Conservation (phyloP, 37 sponge, comb jelly and placozoan genomes). For the Chondrilla cf. caribensis region DNA sequence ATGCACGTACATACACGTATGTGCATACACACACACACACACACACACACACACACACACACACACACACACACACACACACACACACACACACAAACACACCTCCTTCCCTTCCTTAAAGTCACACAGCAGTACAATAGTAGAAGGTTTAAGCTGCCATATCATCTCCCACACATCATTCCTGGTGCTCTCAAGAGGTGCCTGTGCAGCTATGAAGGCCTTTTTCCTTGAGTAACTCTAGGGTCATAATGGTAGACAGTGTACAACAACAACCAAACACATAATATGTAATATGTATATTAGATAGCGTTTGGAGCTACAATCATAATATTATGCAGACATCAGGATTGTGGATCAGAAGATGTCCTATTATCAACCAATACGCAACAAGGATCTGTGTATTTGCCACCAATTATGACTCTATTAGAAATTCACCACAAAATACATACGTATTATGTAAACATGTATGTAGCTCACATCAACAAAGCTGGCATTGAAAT, state of each 20-base stretch:
- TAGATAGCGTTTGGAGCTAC: too few species aligned
- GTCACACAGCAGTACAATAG: conserved; percentile 1
- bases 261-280: background rate
- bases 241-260: too few species aligned
- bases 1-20: too few species aligned
- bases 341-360: too few species aligned
- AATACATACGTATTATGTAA: too few species aligned
- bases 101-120: background rate
- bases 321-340: too few species aligned
- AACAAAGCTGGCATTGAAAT: background rate
- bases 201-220: background rate
- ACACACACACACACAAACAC: background rate
- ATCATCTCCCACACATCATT: background rate
- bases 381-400: too few species aligned
- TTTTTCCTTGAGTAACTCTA: background rate
- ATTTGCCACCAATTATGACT: too few species aligned
- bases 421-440: too few species aligned
- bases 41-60: too few species aligned
- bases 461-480: background rate
- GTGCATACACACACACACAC: too few species aligned
- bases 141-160: background rate
- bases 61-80: background rate
- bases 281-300: background rate
- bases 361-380: too few species aligned
- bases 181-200: background rate